phyloP scores from a whole-genome alignment of 2,797 vertebrate species.

The Catamblyrhynchus diadema region DNA sequence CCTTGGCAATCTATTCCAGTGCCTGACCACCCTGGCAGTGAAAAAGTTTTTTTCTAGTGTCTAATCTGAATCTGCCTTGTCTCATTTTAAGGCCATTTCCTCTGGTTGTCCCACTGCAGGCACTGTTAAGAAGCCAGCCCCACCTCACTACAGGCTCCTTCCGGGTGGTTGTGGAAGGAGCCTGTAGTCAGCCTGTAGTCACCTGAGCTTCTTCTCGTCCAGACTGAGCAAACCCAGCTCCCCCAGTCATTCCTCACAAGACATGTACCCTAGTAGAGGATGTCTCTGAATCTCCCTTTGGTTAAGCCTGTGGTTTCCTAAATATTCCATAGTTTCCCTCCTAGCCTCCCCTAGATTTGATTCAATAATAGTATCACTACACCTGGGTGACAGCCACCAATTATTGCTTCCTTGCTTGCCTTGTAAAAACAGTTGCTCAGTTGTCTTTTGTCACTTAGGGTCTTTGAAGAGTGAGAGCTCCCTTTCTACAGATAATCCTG shows the following conservation, averaged over 20 bases:
- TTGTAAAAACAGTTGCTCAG: background rate
- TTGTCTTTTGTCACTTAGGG: background rate
- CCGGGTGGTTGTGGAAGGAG: background rate
- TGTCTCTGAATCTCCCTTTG: background rate
- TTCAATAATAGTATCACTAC: background rate
- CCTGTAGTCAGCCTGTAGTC: no score
- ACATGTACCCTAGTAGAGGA: background rate
- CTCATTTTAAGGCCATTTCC: background rate
- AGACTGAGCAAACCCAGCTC: background rate
- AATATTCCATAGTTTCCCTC: background rate
- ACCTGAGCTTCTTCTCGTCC: background rate
- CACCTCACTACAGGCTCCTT: background rate
- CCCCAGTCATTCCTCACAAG: background rate
- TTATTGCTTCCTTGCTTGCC: background rate
- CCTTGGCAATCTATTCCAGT: background rate
- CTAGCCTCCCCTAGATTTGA: background rate
- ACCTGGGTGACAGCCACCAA: background rate
- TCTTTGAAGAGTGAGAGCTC: background rate
- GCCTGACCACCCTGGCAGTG: no score
- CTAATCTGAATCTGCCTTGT: background rate
- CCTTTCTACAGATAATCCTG: background rate
- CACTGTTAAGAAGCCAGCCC: no score
- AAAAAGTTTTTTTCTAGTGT: fast-evolving
- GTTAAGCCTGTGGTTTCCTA: background rate
- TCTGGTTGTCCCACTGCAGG: background rate